Percentiles rank a stretch among this genome's conserved stretches.
Evolutionary conservation across 2,888 invertebrate genomes (phyloP).

Genomic region (Patella pellucida): DNA sequence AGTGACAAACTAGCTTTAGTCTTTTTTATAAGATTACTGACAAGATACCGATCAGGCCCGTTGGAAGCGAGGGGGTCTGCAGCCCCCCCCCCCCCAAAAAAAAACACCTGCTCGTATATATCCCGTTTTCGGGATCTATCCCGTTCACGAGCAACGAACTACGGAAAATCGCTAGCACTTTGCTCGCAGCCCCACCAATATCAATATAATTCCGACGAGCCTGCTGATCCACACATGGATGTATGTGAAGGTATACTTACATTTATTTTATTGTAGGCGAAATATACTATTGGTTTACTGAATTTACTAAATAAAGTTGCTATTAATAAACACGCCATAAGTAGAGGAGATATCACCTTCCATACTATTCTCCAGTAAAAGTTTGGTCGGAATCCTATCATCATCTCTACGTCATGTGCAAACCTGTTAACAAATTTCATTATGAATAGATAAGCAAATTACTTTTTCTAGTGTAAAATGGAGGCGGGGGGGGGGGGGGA

Average conservation of each 20-base stretch:
- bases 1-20: too few relatives aligned
- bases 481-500: background rate
- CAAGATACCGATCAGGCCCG: too few relatives aligned
- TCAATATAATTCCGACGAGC: too few relatives aligned
- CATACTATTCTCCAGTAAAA: constrained; percentile 56
- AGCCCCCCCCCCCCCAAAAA: too few relatives aligned
- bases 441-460: background rate
- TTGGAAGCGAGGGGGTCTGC: too few relatives aligned
- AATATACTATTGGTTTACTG: constrained; percentile 52
- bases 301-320: constrained; percentile 55
- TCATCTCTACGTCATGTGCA: constrained; percentile 51
- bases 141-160: too few relatives aligned
- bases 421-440: constrained; percentile 42
- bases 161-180: too few relatives aligned
- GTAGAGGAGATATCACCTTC: constrained; percentile 54
- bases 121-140: too few relatives aligned
- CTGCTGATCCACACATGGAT: too few relatives aligned
- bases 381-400: constrained; percentile 53
- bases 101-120: too few relatives aligned
- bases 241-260: constrained; percentile 36
- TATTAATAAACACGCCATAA: constrained; percentile 48
- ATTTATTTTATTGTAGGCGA: constrained; percentile 46
- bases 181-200: too few relatives aligned
- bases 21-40: too few relatives aligned
- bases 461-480: background rate